These are phyloP conservation scores for Tetropium fuscum DNA, from an alignment of 2,888 invertebrate genomes.

Conservation along the genomic window DNA sequence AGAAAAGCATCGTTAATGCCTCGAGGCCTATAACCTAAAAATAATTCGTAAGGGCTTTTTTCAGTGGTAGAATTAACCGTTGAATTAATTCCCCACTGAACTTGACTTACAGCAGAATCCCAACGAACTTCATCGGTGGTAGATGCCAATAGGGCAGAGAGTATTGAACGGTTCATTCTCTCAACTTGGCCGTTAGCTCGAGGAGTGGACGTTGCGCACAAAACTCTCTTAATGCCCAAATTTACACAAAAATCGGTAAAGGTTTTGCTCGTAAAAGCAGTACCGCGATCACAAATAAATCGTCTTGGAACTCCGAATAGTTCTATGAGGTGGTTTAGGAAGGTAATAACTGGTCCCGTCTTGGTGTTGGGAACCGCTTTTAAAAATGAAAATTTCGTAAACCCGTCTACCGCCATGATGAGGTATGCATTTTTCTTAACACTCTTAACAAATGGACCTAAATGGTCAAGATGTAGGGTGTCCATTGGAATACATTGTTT, in stretches of 20 bases:
- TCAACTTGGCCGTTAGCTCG: slow-evolving; percentile 52
- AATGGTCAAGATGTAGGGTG: slow-evolving; percentile 50
- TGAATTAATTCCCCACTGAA: slow-evolving; percentile 43
- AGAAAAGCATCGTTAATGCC: slow-evolving; percentile 40
- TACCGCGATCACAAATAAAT: too few species aligned
- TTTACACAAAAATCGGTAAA: slow-evolving; percentile 30
- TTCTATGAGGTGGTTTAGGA: slow-evolving; percentile 37
- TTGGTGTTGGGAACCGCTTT: slow-evolving; percentile 43
- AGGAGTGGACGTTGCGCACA: slow-evolving; percentile 48
- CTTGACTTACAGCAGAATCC: slow-evolving; percentile 40
- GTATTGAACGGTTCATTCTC: slow-evolving; percentile 41
- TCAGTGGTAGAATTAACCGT: slow-evolving; percentile 41
- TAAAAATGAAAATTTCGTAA: slow-evolving; percentile 56
- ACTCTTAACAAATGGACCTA: slow-evolving; percentile 45
- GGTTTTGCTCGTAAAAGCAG: slow-evolving; percentile 41
- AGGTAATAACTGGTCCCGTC: slow-evolving; percentile 32
- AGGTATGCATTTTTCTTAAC: slow-evolving; percentile 47
- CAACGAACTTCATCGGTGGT: slow-evolving; percentile 41
- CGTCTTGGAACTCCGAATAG: slow-evolving; percentile 40
- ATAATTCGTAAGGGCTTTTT: slow-evolving; percentile 43
- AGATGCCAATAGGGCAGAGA: slow-evolving; percentile 36
- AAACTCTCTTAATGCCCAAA: slow-evolving; percentile 40
- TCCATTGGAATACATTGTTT: slow-evolving; percentile 48
- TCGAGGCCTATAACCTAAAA: slow-evolving; percentile 46
- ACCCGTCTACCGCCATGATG: slow-evolving; percentile 52